A percentile compares a stretch with the other conserved stretches of the same genome.
phyloP scores from a whole-genome alignment of 2,797 vertebrate species.

The Hapalemur alaotrensis region DNA sequence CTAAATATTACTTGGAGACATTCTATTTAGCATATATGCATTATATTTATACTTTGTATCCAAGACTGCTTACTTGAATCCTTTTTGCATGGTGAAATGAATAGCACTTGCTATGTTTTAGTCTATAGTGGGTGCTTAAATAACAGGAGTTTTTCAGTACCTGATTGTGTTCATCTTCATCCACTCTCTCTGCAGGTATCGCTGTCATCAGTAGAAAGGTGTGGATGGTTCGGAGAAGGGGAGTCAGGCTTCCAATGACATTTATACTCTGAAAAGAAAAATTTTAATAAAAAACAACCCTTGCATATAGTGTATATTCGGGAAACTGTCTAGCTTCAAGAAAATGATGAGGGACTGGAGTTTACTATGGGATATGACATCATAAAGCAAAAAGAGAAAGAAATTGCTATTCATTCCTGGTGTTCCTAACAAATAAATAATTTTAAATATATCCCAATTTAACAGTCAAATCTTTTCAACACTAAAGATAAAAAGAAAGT shows the following conservation, averaged over 20 bases:
- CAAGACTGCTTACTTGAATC: conserved; percentile 20
- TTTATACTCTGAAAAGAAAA: conserved; percentile 20
- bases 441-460: not conserved
- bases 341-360: not conserved
- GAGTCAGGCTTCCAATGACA: not conserved
- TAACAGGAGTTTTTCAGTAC: not conserved
- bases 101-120: not conserved
- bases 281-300: not conserved
- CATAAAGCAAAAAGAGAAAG: not conserved
- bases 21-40: not conserved
- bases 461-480: not conserved
- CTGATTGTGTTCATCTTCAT: not conserved
- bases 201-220: not conserved
- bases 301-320: not conserved
- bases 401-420: not conserved
- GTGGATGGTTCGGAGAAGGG: not conserved
- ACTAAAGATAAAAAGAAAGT: conserved; percentile 5
- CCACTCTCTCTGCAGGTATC: not conserved
- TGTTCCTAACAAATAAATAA: not conserved
- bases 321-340: not conserved
- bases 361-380: not conserved
- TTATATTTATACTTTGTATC: not conserved
- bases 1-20: not conserved
- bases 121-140: not conserved
- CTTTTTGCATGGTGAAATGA: conserved; percentile 1